Evolutionary conservation across 2,797 vertebrate genomes (phyloP).

Genomic region (Zenarchopterus dispar): DNA sequence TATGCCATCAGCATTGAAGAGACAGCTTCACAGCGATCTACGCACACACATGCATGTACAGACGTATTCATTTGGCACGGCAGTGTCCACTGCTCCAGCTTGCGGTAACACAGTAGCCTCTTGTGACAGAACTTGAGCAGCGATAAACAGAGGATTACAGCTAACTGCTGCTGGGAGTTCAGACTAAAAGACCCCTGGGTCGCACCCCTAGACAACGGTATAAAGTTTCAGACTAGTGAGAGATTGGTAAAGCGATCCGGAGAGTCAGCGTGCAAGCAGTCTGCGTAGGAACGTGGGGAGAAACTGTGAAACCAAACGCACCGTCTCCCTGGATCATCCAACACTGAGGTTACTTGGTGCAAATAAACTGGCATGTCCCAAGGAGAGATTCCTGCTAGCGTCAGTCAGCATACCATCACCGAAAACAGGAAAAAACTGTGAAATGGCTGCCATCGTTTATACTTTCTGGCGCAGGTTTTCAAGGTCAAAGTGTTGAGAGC

Average conservation of each 20-base stretch:
- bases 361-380: slow-evolving; percentile 65
- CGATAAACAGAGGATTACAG: slow-evolving; percentile 74
- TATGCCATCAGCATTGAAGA: no score
- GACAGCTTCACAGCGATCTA: no score
- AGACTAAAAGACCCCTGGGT: slow-evolving; percentile 50
- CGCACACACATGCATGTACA: neutral
- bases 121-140: slow-evolving; percentile 43
- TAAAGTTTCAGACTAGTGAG: slow-evolving; percentile 69
- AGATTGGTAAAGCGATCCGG: slow-evolving; percentile 70
- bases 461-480: slow-evolving; percentile 10
- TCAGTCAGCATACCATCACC: slow-evolving; percentile 18
- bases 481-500: slow-evolving; percentile 14
- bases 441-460: slow-evolving; percentile 26
- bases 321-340: slow-evolving; percentile 47
- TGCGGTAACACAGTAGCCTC: slow-evolving; percentile 55
- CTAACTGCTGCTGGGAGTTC: slow-evolving; percentile 48
- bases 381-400: slow-evolving; percentile 11
- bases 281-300: slow-evolving; percentile 50
- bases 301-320: slow-evolving; percentile 68
- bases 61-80: neutral
- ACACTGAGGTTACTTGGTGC: slow-evolving; percentile 53
- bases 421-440: slow-evolving; percentile 18
- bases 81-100: slow-evolving; percentile 6
- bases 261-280: slow-evolving; percentile 37
- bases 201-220: slow-evolving; percentile 38